phyloP scores from a whole-genome alignment of 1,140 invertebrate genomes.

The Conus betulinus region DNA sequence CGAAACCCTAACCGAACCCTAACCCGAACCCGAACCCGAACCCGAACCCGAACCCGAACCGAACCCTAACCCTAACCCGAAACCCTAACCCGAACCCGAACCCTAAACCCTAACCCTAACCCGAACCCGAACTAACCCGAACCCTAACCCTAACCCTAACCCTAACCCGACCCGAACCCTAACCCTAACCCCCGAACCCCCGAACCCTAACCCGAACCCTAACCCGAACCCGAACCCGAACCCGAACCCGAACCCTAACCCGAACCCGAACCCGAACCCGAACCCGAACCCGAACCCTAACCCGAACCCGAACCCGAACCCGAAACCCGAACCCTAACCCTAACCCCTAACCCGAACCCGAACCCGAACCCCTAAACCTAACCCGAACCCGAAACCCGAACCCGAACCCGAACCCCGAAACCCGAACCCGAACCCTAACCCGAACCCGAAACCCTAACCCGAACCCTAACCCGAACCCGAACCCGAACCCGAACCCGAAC shows the following conservation, averaged over 20 bases:
- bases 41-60: constrained; percentile 55
- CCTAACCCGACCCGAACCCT: constrained; percentile 48
- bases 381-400: no score
- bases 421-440: constrained; percentile 52
- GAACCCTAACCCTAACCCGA: constrained; percentile 51
- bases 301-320: constrained; percentile 61
- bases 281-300: constrained; percentile 59
- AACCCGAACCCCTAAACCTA: no score
- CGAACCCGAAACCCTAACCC: constrained; percentile 56
- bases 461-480: constrained; percentile 61
- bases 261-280: constrained; percentile 55
- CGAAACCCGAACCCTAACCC: constrained; percentile 55
- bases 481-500: constrained; percentile 56
- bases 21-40: constrained; percentile 39
- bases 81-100: constrained; percentile 54
- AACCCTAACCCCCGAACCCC: constrained; percentile 39
- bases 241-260: constrained; percentile 38
- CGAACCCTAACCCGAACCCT: constrained; percentile 45
- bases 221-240: constrained; percentile 35
- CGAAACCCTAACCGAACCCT: constrained; percentile 36
- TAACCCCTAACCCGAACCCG: no score
- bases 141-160: constrained; percentile 50
- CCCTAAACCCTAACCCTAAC: constrained; percentile 49
- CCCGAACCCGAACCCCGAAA: no score
- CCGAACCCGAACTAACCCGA: constrained; percentile 47